These are phyloP conservation scores for Coracopsis vasa DNA, from an alignment of 2,113 vertebrate genomes.

Conservation along the genomic window DNA sequence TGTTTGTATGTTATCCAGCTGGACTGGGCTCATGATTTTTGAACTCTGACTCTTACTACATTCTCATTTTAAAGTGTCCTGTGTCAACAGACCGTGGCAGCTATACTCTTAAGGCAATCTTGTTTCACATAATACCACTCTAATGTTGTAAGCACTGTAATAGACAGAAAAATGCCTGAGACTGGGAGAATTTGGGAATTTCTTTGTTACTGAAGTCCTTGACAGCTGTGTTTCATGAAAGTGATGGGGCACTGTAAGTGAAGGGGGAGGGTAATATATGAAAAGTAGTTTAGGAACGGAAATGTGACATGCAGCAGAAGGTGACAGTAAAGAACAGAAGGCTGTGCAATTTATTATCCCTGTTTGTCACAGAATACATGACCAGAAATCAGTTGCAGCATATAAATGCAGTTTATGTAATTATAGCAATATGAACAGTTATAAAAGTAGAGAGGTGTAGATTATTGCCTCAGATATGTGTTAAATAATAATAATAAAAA, in stretches of 20 bases:
- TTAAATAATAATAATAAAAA: background rate
- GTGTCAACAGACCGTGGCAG: constrained; percentile 3
- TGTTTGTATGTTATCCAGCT: constrained; percentile 59
- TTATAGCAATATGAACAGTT: background rate
- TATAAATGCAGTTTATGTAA: background rate
- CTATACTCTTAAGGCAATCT: background rate
- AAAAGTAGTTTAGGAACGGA: background rate
- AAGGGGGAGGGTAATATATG: background rate
- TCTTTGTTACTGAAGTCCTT: background rate
- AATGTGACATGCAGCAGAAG: background rate
- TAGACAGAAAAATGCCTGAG: background rate
- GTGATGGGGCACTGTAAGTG: background rate
- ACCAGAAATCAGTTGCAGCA: background rate
- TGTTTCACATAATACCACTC: background rate
- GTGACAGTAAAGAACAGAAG: background rate
- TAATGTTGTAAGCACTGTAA: background rate
- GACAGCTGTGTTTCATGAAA: background rate
- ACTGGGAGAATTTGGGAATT: background rate
- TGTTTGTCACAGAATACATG: background rate
- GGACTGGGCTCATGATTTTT: background rate
- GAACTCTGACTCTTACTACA: constrained; percentile 16
- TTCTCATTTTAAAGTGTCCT: background rate
- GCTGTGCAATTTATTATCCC: background rate
- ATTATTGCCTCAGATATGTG: background rate
- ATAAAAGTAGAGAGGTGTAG: background rate